phyloP scores from a whole-genome alignment of 2,797 vertebrate species.

The Allobates femoralis region DNA sequence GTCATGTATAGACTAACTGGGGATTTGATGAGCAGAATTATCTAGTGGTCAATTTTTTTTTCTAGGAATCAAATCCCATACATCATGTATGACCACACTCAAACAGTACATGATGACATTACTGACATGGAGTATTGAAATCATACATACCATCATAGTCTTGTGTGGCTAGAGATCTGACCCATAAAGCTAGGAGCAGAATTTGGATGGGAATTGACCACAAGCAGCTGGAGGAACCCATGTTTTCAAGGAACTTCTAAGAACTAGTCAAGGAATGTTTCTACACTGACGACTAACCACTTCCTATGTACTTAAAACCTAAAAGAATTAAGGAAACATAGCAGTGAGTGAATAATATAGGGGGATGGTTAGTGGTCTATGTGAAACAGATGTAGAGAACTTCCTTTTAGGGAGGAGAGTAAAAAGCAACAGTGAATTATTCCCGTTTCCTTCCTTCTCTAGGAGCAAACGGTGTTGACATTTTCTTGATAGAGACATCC shows the following conservation, averaged over 20 bases:
- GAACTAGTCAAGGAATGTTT: not conserved
- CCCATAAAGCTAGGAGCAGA: slow-evolving; percentile 62
- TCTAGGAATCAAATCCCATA: not conserved
- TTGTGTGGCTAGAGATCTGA: slow-evolving; percentile 50
- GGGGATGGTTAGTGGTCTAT: slow-evolving; percentile 41
- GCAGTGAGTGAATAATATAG: not conserved
- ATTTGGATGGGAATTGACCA: not conserved
- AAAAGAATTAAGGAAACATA: slow-evolving; percentile 20
- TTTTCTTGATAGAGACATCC: not conserved
- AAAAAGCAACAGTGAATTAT: not conserved
- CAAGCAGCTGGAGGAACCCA: slow-evolving; percentile 35
- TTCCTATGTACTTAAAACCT: slow-evolving; percentile 31
- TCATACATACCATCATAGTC: slow-evolving; percentile 70
- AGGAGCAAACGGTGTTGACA: not conserved
- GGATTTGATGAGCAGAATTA: not conserved
- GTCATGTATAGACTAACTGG: not conserved
- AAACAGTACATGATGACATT: not conserved
- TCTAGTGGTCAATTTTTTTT: not conserved
- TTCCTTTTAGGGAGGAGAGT: not conserved
- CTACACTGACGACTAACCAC: slow-evolving; percentile 7
- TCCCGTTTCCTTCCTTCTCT: not conserved
- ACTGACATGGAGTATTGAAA: not conserved
- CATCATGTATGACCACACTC: not conserved
- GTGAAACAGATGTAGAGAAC: slow-evolving; percentile 37
- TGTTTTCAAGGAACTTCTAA: not conserved